phyloP scores from a whole-genome alignment of 2,113 vertebrate species.

The Pongo pygmaeus region DNA sequence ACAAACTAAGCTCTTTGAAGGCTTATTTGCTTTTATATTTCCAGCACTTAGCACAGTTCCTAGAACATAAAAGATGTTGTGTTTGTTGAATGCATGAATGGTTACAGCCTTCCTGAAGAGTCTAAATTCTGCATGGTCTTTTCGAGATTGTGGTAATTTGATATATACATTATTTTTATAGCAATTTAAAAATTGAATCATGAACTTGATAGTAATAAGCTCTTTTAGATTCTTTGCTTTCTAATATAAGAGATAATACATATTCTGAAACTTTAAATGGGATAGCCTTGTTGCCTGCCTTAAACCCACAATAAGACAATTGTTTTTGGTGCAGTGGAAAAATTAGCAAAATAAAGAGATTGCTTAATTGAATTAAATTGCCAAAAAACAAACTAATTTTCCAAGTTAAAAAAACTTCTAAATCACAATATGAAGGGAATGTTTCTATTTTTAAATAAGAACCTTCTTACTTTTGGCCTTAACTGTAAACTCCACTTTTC shows the following conservation, averaged over 20 bases:
- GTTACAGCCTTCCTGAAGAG: background rate
- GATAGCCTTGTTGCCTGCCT: background rate
- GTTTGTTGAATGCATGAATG: background rate
- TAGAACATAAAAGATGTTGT: background rate
- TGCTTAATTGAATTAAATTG: background rate
- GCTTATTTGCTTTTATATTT: background rate
- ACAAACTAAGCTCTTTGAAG: background rate
- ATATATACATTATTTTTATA: slow-evolving; percentile 4
- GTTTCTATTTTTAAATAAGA: background rate
- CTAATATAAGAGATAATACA: background rate
- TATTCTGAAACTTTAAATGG: background rate
- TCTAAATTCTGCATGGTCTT: background rate
- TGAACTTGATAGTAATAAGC: background rate
- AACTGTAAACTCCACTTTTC: background rate
- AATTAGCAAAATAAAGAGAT: slow-evolving; percentile 32
- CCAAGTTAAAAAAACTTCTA: background rate
- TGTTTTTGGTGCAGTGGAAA: slow-evolving; percentile 20
- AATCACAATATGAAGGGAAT: background rate
- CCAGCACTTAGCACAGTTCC: background rate
- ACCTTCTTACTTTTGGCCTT: background rate
- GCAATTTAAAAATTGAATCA: background rate
- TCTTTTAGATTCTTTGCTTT: background rate
- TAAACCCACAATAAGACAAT: background rate
- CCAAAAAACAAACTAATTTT: slow-evolving; percentile 33
- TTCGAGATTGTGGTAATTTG: background rate